phyloP scores from a whole-genome alignment of 2,888 invertebrate species.

The Polyommatus icarus region DNA sequence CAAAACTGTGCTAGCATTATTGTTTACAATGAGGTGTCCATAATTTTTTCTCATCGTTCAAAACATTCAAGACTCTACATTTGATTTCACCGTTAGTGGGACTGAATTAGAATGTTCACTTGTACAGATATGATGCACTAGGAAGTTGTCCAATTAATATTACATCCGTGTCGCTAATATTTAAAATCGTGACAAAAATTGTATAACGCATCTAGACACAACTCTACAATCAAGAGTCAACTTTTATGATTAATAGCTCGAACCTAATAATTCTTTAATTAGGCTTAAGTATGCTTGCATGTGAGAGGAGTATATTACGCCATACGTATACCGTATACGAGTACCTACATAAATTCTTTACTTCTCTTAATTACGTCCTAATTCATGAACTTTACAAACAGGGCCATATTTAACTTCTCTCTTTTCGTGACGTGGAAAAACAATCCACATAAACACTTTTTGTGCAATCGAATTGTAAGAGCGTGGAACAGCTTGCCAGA shows the following conservation, averaged over 20 bases:
- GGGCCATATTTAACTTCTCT: background rate
- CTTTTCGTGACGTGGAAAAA: background rate
- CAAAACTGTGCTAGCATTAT: slow-evolving; percentile 16
- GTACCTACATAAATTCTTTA: too few relatives aligned
- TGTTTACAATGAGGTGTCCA: slow-evolving; percentile 20
- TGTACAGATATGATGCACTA: slow-evolving; percentile 9
- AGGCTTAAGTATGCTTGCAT: too few relatives aligned
- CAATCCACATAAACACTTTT: too few relatives aligned
- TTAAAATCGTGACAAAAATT: slow-evolving; percentile 17
- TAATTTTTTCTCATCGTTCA: slow-evolving; percentile 10
- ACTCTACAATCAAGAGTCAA: background rate
- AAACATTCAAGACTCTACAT: slow-evolving; percentile 20
- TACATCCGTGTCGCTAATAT: slow-evolving; percentile 23
- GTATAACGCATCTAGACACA: background rate
- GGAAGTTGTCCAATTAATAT: slow-evolving; percentile 16
- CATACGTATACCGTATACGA: too few relatives aligned
- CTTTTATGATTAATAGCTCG: background rate
- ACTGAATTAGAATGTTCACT: slow-evolving; percentile 20
- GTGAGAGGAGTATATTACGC: too few relatives aligned
- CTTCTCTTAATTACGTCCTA: too few relatives aligned
- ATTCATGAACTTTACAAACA: background rate
- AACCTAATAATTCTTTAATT: background rate
- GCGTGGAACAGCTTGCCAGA: too few relatives aligned
- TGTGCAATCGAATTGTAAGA: too few relatives aligned
- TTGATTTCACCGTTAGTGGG: slow-evolving; percentile 5